A percentile compares a stretch with the other conserved stretches of the same genome.
Conservation (phyloP, 2,113 vertebrate genomes). For the Pterocles gutturalis region DNA sequence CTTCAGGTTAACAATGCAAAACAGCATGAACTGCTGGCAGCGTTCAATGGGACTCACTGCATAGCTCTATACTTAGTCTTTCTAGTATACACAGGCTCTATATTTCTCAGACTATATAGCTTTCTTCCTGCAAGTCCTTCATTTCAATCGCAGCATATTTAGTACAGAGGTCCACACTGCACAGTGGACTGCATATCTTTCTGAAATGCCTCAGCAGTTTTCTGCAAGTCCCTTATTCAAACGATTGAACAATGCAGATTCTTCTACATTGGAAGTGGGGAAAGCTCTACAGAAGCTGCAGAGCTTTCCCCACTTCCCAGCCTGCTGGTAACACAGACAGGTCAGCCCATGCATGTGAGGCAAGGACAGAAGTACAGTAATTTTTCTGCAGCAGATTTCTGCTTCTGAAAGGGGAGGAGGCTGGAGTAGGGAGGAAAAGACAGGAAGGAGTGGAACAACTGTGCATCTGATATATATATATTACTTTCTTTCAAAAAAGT, state of each 20-base stretch:
- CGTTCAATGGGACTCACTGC: not conserved
- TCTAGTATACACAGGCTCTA: not conserved
- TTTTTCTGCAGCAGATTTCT: not conserved
- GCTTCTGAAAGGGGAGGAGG: not conserved
- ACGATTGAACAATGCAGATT: not conserved
- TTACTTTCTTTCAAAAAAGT: not conserved
- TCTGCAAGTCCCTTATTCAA: not conserved
- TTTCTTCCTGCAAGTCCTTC: not conserved
- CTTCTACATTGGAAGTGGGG: too few species aligned
- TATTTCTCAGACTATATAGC: not conserved
- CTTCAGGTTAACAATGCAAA: not conserved
- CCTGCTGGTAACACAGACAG: not conserved
- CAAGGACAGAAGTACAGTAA: not conserved
- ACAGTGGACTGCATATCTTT: not conserved
- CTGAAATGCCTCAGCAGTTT: not conserved
- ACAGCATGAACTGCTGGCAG: not conserved
- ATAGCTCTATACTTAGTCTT: not conserved
- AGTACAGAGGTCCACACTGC: not conserved
- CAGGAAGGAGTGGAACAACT: not conserved
- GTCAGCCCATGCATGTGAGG: not conserved
- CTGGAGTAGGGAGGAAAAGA: not conserved
- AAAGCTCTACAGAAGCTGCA: not conserved
- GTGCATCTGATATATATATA: not conserved
- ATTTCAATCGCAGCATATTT: not conserved
- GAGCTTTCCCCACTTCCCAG: not conserved